Base-by-base conservation (phyloP, 1,140 invertebrate species). In the Scaptomyza hsui region DNA sequence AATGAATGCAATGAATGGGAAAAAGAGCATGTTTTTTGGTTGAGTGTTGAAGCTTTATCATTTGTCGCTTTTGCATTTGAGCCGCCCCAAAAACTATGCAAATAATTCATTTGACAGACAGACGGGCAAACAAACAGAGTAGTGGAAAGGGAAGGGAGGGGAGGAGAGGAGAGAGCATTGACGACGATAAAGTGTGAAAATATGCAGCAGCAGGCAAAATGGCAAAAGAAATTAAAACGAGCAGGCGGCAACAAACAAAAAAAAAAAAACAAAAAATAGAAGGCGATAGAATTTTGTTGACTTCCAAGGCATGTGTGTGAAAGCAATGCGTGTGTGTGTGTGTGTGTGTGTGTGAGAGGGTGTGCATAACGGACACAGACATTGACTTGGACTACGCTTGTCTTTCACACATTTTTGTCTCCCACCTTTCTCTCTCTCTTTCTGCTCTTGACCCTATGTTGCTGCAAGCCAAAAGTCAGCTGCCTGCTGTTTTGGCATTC, bases 71-170 rank as follows among this genome's bases (percentile, higher is more conserved):
- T 29, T 37, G 49, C 29, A 60, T n/a, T n/a, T 37, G 32, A 37
- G 56, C 70, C 60, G 26, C 26, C 73, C 73, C 69, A 59, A 86
- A 86, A 86, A 71, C 81, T 86, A 86, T 86, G 81, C 81, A 86
- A 86, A 86, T 86, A 86, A 86, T 86, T 86, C 82, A 86, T 86
- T 88, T 86, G 77, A 88, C 82, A 88, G 81, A 81, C 78, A 72
- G 77, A 45, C 70, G 26, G 56, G 70, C 70, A 72, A 72, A 60
- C 63, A 72, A 63, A 75, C 62, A 75, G 61, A 62, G 19, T 1
- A 42, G 42, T 12, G 51, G 35, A 18, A 9, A 6, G n/a, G 10
- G n/a, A 12, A 4, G 7, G 37, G 37, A 19, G 59, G 47, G 9
- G 16, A 7, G 19, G 15, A 15, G 9, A 24, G 29, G 2, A n/a